Conservation (phyloP, 1,140 invertebrate species). For the Drosophila pachea region DNA sequence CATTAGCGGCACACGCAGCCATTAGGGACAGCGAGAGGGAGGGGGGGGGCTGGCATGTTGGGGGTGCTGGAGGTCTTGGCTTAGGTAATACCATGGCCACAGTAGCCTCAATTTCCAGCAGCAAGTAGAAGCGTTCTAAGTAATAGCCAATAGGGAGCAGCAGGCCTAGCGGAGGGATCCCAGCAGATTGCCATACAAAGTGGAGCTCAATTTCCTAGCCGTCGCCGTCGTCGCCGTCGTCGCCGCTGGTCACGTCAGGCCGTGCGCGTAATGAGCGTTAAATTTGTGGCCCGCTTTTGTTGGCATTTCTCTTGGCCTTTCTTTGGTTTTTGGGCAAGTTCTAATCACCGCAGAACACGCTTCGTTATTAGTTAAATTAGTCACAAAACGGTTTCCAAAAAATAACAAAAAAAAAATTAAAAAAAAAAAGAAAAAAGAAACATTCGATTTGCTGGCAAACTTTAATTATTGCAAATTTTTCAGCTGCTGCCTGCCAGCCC, state of each 20-base stretch:
- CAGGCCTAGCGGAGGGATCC: constrained; percentile 7
- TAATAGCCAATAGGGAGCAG: constrained; percentile 47
- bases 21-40: constrained; percentile 12
- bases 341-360: constrained; percentile 68
- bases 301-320: constrained; percentile 22
- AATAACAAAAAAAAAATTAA: neutral
- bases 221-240: constrained; percentile 26
- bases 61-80: constrained; percentile 14
- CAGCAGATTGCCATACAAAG: constrained; percentile 40
- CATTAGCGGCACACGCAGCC: constrained; percentile 58
- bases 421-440: neutral
- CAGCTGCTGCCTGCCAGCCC: constrained; percentile 7
- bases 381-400: constrained; percentile 73
- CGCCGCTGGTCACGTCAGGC: constrained; percentile 65
- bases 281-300: constrained; percentile 64
- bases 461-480: constrained; percentile 67
- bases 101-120: constrained; percentile 64
- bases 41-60: neutral
- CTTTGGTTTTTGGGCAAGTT: constrained; percentile 64
- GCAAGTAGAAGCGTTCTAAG: constrained; percentile 61
- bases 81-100: constrained; percentile 35
- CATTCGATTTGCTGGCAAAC: constrained; percentile 37
- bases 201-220: constrained; percentile 67
- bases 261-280: constrained; percentile 74
- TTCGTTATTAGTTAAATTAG: constrained; percentile 72